A percentile compares a stretch with the other conserved stretches of the same genome.
phyloP scores from a whole-genome alignment of 92 coral and sea anemone species.

The Palythoa caribaeorum region DNA sequence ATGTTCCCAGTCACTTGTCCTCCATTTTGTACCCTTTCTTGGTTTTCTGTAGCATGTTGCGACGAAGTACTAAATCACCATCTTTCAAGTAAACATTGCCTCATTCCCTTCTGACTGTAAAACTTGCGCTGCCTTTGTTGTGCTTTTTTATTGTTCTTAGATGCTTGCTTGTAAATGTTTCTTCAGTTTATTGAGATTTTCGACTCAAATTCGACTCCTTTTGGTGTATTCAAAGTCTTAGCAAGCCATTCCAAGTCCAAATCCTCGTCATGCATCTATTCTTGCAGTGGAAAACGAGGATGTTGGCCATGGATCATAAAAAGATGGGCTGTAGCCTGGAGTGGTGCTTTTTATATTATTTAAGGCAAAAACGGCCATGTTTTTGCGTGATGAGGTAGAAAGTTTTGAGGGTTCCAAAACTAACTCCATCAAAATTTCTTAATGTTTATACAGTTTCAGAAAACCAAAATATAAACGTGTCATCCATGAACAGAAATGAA shows the following conservation, averaged over 20 bases:
- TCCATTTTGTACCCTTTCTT: constrained; percentile 7
- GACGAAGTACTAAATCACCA: constrained; percentile 35
- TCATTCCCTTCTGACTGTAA: neutral
- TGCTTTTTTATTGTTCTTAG: neutral
- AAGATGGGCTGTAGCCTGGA: constrained; percentile 72
- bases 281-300: constrained; percentile 67
- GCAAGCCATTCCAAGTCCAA: neutral
- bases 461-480: constrained; percentile 15
- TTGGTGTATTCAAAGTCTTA: neutral
- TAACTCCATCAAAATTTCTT: no score
- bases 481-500: constrained; percentile 85
- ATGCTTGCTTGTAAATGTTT: neutral
- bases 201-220: neutral
- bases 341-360: constrained; percentile 60
- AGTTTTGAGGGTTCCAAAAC: no score
- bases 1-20: neutral
- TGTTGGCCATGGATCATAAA: constrained; percentile 62
- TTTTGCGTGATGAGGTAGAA: no score
- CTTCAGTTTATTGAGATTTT: neutral
- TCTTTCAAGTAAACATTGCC: neutral
- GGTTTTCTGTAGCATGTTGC: constrained; percentile 29
- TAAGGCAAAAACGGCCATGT: no score
- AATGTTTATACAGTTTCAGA: no score
- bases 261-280: constrained; percentile 8
- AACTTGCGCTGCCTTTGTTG: neutral